Percentiles rank a stretch among this genome's conserved stretches.
phyloP scores from a whole-genome alignment of 2,113 vertebrate genomes.

The Megaceryle torquata region DNA sequence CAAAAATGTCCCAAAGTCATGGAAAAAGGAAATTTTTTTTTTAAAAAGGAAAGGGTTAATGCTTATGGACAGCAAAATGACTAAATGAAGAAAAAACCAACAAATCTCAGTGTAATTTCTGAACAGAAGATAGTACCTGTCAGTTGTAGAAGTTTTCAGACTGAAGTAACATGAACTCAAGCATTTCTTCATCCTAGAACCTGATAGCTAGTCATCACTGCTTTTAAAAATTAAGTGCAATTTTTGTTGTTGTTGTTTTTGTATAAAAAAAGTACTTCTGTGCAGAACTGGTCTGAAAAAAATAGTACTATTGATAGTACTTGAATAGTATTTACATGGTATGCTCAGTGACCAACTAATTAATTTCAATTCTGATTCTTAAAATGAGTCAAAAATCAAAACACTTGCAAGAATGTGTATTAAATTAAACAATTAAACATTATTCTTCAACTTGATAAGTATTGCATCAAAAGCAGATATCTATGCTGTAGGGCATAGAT shows the following conservation, averaged over 20 bases:
- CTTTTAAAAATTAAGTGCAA: not conserved
- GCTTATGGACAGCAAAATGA: not conserved
- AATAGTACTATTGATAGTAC: not conserved
- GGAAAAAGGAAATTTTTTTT: not conserved
- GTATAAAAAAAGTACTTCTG: not conserved
- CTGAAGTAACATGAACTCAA: not conserved
- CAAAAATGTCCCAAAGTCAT: accelerated
- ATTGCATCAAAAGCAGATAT: not conserved
- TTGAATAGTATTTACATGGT: not conserved
- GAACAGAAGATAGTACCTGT: not conserved
- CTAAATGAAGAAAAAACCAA: not conserved
- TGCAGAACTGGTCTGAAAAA: not conserved
- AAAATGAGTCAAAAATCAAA: not conserved
- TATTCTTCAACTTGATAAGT: not conserved
- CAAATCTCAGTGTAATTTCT: not conserved
- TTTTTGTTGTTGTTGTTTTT: not conserved
- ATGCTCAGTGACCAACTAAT: not conserved
- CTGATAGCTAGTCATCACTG: not conserved
- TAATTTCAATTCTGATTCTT: not conserved
- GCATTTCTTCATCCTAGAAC: not conserved
- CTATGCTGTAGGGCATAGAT: not conserved
- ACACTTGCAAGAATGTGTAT: not conserved
- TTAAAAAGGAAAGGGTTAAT: not conserved
- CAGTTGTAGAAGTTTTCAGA: not conserved
- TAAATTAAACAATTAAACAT: not conserved